Base-by-base conservation (phyloP, 2,797 vertebrate species). In the Tokudaia muenninki region DNA sequence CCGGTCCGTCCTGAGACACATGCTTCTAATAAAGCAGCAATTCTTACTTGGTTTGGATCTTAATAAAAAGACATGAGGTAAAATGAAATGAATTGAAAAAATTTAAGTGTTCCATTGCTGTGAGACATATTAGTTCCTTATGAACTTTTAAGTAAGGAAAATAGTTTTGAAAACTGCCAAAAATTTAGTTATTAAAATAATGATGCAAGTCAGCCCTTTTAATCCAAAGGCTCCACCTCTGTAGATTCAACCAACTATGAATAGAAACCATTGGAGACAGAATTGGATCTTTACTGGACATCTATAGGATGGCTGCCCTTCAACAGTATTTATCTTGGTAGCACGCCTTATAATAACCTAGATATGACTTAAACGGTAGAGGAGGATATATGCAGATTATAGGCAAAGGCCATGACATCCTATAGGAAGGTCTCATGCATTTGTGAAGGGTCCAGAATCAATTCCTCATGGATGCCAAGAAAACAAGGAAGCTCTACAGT, bases 31-130 rank as follows among this genome's bases (percentile, higher is more conserved):
- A 90, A 93, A 84, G 55, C n/a, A 55, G 21, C 11, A 50, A 63
- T 11, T 95, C 78, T 91, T 80, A n/a, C 9, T 86, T 92, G 44
- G 86, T 78, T 94, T 94, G 37, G 94, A 92, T 78, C 94, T 84
- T 47, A 91, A 91, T 34, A 75, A 86, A 95, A 92, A 91, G 79
- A 65, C 41, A 57, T 65, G 37, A 78, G 52, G 24, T 81, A 4
- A 94, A 92, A 52, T 93, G 4, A 97, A 70, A 94, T 74, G 19
- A 94, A 74, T 47, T 44, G 24, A 6, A 70, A 10, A 70, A 52
- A 65, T 92, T 92, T 29, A 80, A 79, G 86, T 59, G 41, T 92
- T 91, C 94, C 34, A 34, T 94, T 24, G 87, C 37, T 41, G n/a
- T 65, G 82, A 57, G 6, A 59, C 10, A n/a, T 31, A 47, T 31